Conservation (phyloP, 2,113 vertebrate genomes). For the Phrynosoma platyrhinos region DNA sequence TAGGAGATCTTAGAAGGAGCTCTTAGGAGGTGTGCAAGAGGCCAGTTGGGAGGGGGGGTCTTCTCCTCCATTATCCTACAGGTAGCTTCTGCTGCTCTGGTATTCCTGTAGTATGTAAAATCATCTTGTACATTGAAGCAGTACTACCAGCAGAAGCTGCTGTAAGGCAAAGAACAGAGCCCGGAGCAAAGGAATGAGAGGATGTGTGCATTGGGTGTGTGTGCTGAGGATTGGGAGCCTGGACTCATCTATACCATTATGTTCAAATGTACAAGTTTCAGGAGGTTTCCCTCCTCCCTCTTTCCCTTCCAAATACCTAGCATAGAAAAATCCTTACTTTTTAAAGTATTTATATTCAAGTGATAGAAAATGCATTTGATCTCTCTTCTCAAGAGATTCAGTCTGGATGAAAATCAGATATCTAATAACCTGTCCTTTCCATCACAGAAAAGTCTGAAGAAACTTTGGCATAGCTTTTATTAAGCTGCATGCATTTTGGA, state of each 20-base stretch:
- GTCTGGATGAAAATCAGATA: constrained; percentile 3
- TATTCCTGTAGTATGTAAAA: background rate
- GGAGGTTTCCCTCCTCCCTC: background rate
- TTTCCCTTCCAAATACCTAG: background rate
- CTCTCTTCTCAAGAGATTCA: background rate
- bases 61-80: background rate
- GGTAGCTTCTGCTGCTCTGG: background rate
- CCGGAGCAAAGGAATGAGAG: background rate
- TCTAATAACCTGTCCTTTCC: constrained; percentile 48
- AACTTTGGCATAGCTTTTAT: constrained; percentile 48
- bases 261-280: constrained; percentile 1
- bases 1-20: too few relatives aligned
- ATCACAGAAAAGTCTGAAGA: constrained; percentile 15
- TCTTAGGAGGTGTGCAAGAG: background rate
- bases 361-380: constrained; percentile 36
- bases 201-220: too few relatives aligned
- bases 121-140: background rate
- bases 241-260: constrained; percentile 3
- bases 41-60: too few relatives aligned
- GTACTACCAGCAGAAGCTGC: background rate
- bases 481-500: constrained; percentile 52
- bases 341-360: constrained; percentile 13
- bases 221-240: background rate
- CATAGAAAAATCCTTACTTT: constrained; percentile 20
- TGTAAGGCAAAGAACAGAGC: background rate